Conservation (phyloP, 2,797 vertebrate species). For the Cottoperca gobio region DNA sequence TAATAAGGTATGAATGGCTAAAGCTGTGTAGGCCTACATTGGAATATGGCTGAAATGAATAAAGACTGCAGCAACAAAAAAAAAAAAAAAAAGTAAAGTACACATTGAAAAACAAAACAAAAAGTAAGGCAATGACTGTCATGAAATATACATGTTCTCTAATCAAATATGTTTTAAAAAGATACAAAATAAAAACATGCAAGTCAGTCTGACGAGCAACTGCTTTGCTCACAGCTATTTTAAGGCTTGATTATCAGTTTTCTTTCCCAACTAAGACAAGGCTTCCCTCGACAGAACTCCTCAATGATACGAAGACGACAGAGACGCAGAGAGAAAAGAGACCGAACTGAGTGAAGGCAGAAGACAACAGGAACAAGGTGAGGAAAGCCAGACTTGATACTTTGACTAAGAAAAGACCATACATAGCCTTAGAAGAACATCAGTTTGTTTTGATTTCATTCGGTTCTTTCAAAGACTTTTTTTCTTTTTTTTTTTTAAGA, state of each 20-base stretch:
- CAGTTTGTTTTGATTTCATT: conserved; percentile 81
- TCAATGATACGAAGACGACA: conserved; percentile 82
- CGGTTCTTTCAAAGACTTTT: conserved; percentile 74
- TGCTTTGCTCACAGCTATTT: conserved; percentile 81
- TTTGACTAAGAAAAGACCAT: conserved; percentile 70
- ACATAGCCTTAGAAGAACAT: conserved; percentile 88
- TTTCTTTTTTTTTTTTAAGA: conserved; percentile 17
- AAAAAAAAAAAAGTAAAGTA: conserved; percentile 39
- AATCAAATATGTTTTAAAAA: conserved; percentile 80
- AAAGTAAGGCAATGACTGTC: conserved; percentile 79
- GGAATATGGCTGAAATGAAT: conserved; percentile 84
- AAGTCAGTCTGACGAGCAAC: conserved; percentile 80
- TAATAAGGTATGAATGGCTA: conserved; percentile 75
- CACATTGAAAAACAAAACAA: conserved; percentile 53
- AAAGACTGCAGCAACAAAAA: conserved; percentile 71
- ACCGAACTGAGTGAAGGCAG: conserved; percentile 66
- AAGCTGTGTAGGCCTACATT: conserved; percentile 80
- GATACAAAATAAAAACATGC: conserved; percentile 82
- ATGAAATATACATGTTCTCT: conserved; percentile 82
- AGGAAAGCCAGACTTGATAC: conserved; percentile 70
- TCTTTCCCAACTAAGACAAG: conserved; percentile 89
- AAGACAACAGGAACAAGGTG: conserved; percentile 57
- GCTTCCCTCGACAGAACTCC: conserved; percentile 79
- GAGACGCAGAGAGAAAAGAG: conserved; percentile 75
- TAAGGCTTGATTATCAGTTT: conserved; percentile 87